Base-by-base conservation (phyloP, 2,888 invertebrate genomes). In the Caenorhabditis sp. region DNA sequence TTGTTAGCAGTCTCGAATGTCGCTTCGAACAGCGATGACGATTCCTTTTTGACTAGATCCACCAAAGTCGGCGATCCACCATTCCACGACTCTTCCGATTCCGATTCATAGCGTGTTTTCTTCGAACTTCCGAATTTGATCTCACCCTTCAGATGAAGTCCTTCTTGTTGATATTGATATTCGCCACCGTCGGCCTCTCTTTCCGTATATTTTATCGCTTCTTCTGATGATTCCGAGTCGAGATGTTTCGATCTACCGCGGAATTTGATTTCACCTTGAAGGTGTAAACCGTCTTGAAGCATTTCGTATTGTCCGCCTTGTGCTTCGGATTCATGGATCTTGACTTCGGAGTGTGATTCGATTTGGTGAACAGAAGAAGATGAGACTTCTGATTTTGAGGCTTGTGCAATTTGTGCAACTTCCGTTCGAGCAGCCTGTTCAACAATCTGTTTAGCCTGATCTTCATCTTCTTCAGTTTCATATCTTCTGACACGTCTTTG, bases 11-110 rank as follows among this genome's bases (percentile, higher is more conserved):
- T 81, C 62, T 84, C 84, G 53, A 86, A 83, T 53, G 81, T 81
- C n/a, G 83, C 76, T 37, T 85, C 82, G 62, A 85, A 86, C 50
- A 76, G 67, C 0, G 85, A 83, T n/a, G 79, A 63, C 24, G 81
- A 81, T 55, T 86, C 86, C 58, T 86, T 83, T 65, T 83, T 84
- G 26, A 83, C 70, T 50, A 85, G 71, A 43, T 82, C 82, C n/a
- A 82, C 82, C 17, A 78, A 31, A 8, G 82, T 82, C 19, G 81
- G 81, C 36, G 74, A 76, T 66, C 81, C 81, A 61, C 71, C 76
- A 60, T 75, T 70, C 78, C 77, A 78, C 8, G 73, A 65, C 57
- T 79, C 79, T 23, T 79, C 81, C 4, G 77, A 76, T 58, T 78
- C 78, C 3, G 71, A 72, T 61, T 79, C 81, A 58, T 78, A 81